Evolutionary conservation across 1,140 invertebrate genomes (phyloP), one percentile per base, ranked within the genome.

Genomic region (Zelostemma sp.): DNA sequence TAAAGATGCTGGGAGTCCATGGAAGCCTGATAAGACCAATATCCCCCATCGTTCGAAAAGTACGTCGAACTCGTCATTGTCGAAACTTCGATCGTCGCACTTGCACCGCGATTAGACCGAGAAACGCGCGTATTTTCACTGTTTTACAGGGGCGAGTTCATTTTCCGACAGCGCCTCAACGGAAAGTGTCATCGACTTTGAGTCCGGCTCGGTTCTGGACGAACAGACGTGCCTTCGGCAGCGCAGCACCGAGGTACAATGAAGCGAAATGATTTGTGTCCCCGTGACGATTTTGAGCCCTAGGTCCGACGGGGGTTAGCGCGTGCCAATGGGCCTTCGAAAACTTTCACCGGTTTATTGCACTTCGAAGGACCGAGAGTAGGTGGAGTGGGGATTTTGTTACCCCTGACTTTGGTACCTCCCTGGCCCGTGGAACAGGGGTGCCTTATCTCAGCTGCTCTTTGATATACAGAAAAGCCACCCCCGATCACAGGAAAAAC

Each of bases 301-400:
- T 19, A 55, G 63, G 68, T 66, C 55, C 61, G 35, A 41, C 51
- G 70, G 78, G 76, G 72, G 73, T 74, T 72, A 25, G 68, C 74
- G 77, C 79, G 80, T 81, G 77, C 80, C 80, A 78, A 81, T 78
- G 73, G 77, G 77, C 56, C 77, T 75, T 73, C 64, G 48, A 68
- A 74, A 80, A 81, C 77, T 81, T 80, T 79, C 73, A 71, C 74
- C 58, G 64, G 74, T 77, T 78, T 75, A 79, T 75, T 77, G 61
- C 72, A 59, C 48, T 41, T 56, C 6, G 46, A 45, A 55, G 57
- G 50, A 31, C 21, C 56, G 59, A 61, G 50, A 8, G 68, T 15
- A 49, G 33, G 25, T 31, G 49, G 45, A 41, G 51, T 19, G 43
- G 45, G 38, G 14, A 53, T 15, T 38, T 18, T 0, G 21, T 60